Evolutionary conservation across 2,113 vertebrate genomes (phyloP), one percentile per base, ranked within the genome.

Genomic region (Prunella himalayana): DNA sequence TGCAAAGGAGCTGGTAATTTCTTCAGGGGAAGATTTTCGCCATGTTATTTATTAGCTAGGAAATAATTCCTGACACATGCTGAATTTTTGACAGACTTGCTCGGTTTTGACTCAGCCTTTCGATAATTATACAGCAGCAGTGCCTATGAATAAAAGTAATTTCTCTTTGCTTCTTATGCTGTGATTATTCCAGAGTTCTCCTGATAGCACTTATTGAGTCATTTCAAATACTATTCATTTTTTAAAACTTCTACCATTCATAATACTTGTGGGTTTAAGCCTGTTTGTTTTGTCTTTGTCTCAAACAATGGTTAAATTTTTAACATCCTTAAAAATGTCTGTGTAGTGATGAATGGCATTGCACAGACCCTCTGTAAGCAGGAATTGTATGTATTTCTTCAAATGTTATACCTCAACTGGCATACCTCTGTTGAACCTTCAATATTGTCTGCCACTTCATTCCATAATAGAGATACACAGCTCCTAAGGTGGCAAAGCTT

Each of bases 11-110:
- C 23, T 64, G 25, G 51, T 93, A 92, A 91, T 86, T 94, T 96
- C 86, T 93, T 94, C 91, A 88, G 89, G 92, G 79, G 42, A 92
- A 92, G 75, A 94, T 92, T 94, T 97, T 50, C 94, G 92, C 94
- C 23, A 33, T 31, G 28, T 72, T 91, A 88, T 45, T 41, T 68
- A 68, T 86, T 79, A 60, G 39, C 59, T 42, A n/a, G 53, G 61
- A 92, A 93, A 73, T 91, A 94, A 86, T 86, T 94, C 92, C 86
- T 88, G 50, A 86, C 88, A 90, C 75, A 69, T 57, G 64, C 77
- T 78, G 82, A 88, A 92, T 42, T 91, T 89, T 57, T 95, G 64
- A 78, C 78, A 95, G 69, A 63, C 69, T 61, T 86, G 54, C 77
- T 91, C 27, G 3, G 23, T 93, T 77, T 94, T 94, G 88, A 94